These are phyloP conservation scores for Lycopodina hypogea DNA, from an alignment of 37 sponge, comb jelly and placozoan species.

Conservation along the genomic window DNA sequence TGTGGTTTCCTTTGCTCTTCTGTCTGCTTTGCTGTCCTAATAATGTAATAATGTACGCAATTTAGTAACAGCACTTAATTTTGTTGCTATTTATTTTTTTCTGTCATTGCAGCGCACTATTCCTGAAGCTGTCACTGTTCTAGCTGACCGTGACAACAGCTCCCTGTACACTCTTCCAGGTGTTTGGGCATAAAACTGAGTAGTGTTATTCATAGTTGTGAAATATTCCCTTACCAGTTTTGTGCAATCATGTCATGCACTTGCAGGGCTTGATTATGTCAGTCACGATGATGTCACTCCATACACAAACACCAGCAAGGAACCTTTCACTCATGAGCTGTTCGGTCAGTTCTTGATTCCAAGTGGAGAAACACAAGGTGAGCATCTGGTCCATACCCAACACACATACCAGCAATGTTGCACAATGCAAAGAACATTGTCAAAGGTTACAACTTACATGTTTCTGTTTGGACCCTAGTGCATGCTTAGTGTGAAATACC, in stretches of 20 bases:
- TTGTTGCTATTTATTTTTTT: not conserved
- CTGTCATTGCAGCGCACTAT: constrained; percentile 45
- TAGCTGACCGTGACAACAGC: constrained; percentile 34
- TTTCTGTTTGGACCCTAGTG: too few species aligned
- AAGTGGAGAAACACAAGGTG: constrained; percentile 29
- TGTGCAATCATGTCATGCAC: too few species aligned
- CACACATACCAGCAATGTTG: not conserved
- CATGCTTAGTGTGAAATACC: too few species aligned
- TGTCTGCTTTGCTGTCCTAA: too few species aligned
- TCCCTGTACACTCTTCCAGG: constrained; percentile 77
- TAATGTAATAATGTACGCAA: too few species aligned
- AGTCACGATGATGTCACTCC: constrained; percentile 94
- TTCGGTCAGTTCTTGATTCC: constrained; percentile 80
- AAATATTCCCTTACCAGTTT: too few species aligned
- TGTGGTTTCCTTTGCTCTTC: too few species aligned
- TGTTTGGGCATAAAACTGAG: not conserved
- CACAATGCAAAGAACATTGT: not conserved
- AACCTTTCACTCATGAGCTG: constrained; percentile 84
- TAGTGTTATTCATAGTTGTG: not conserved
- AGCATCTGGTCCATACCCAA: too few species aligned
- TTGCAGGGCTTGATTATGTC: constrained; percentile 89
- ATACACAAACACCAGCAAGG: constrained; percentile 57
- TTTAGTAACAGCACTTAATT: too few species aligned
- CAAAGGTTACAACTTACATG: not conserved
- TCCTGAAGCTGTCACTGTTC: constrained; percentile 78